Conservation (phyloP, 1,140 invertebrate genomes). For the Thalassaphorura encarpata region DNA sequence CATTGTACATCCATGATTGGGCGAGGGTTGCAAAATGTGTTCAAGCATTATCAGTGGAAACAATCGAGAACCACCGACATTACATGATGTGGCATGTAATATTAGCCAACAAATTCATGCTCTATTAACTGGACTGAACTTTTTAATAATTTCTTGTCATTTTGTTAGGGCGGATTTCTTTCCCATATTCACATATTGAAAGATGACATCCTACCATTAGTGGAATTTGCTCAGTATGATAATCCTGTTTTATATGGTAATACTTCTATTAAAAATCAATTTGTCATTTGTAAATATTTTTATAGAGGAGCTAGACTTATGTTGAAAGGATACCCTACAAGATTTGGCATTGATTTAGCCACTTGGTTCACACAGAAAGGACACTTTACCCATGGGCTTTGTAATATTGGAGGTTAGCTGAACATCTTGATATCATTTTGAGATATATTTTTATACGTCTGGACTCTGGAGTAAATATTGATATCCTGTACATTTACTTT, state of each 20-base stretch:
- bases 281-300: neutral
- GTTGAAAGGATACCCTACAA: conserved; percentile 7
- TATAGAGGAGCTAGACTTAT: neutral
- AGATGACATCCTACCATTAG: conserved; percentile 9
- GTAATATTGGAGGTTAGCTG: conserved; percentile 5
- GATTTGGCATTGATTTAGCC: conserved; percentile 15
- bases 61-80: neutral
- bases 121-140: neutral
- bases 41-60: conserved; percentile 2
- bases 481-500: neutral
- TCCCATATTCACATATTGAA: conserved; percentile 7
- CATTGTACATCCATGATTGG: conserved; percentile 20
- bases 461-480: neutral
- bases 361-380: conserved; percentile 28
- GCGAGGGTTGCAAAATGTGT: conserved; percentile 4
- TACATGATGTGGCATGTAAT: conserved; percentile 21
- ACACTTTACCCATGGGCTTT: conserved; percentile 5
- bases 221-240: conserved; percentile 11
- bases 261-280: neutral
- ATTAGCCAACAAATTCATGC: neutral
- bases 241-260: neutral
- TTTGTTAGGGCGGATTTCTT: conserved; percentile 21
- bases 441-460: neutral
- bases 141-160: neutral
- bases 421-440: neutral